Base-by-base conservation (phyloP, 1,140 invertebrate species). In the Tribolium castaneum region DNA sequence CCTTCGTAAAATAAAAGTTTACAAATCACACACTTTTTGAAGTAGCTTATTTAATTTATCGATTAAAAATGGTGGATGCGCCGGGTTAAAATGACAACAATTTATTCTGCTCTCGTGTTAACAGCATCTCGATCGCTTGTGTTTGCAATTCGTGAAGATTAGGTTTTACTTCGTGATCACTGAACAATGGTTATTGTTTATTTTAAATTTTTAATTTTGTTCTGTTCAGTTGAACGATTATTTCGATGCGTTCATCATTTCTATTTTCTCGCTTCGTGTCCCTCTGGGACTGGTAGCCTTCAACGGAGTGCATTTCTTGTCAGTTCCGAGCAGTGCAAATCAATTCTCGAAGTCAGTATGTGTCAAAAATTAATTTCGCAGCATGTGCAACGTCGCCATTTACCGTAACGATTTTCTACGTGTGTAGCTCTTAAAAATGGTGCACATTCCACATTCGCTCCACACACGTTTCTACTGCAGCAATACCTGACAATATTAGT, bases 401-500 rank as follows among this genome's bases (percentile, higher is more conserved):
- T 45, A 66, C 59, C 5, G 59, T 12, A 25, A 59, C 19, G 10
- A 59, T n/a, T 59, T 25, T 10, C 6, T n/a, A 62, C 56, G 56
- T 66, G 30, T 66, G n/a, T 13, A 12, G 14, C 14, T 66, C 19
- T 35, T 66, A 35, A 66, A 66, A 66, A 66, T 22, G 3, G 59
- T 35, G 14, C 59, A n/a, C 30, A 66, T 35, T 66, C 12, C 10
- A 30, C 59, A 66, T 66, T 66, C 10, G 59, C 5, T 66, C 30
- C 59, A 35, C 30, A 66, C 59, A 59, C 54, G 54, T 14, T 35
- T 14, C n/a, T 66, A 30, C 54, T 22, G 14, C 45, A 30, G 49
- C 25, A 73, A 73, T 54, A 73, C 52, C 71, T 51, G 70, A 72
- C 70, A 72, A 72, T 73, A 52, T 73, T 73, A 54, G 71, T 73